phyloP scores from a whole-genome alignment of 2,888 invertebrate species.

The Cosmia pyralina region DNA sequence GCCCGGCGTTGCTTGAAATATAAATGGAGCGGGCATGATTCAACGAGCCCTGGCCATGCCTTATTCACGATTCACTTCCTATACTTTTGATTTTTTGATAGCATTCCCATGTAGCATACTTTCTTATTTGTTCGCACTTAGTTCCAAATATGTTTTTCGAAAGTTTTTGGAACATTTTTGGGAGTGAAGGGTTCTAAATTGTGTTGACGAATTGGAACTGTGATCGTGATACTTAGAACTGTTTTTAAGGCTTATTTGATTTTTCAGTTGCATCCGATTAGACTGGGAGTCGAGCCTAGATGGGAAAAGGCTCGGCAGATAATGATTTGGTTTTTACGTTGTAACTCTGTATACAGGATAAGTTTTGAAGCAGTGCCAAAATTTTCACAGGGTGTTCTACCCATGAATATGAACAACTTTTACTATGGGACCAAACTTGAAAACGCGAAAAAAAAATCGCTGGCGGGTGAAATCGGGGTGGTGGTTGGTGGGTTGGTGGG shows the following conservation, averaged over 20 bases:
- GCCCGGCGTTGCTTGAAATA: conserved; percentile 52
- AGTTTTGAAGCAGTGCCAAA: too few relatives aligned
- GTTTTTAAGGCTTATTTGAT: not conserved
- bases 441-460: too few relatives aligned
- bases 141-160: conserved; percentile 48
- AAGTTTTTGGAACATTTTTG: conserved; percentile 33
- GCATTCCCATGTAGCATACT: conserved; percentile 70
- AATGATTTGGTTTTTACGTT: too few relatives aligned
- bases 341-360: too few relatives aligned
- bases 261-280: not conserved
- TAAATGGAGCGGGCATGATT: conserved; percentile 55
- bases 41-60: conserved; percentile 60
- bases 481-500: too few relatives aligned
- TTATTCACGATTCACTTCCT: conserved; percentile 69
- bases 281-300: too few relatives aligned
- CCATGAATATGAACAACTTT: too few relatives aligned
- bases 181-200: conserved; percentile 35
- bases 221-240: not conserved
- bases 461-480: too few relatives aligned
- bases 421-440: too few relatives aligned
- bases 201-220: not conserved
- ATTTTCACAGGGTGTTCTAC: too few relatives aligned
- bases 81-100: conserved; percentile 73
- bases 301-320: too few relatives aligned
- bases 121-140: conserved; percentile 60